These are phyloP conservation scores for Heteractis magnifica DNA, from an alignment of 92 coral and sea anemone species.

Conservation along the genomic window DNA sequence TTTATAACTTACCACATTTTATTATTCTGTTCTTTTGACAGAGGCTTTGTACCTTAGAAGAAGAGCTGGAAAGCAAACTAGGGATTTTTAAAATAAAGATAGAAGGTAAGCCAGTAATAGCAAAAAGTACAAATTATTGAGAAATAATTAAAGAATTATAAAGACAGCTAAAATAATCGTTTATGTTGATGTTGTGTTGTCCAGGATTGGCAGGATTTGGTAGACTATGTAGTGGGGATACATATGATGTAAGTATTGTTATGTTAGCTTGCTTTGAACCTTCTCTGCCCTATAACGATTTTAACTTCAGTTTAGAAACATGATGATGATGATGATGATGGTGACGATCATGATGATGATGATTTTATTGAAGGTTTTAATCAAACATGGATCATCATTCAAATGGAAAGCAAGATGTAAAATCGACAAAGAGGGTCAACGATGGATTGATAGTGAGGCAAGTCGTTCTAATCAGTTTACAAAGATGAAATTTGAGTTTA, in stretches of 20 bases:
- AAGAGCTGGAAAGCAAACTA: conserved; percentile 85
- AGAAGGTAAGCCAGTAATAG: conserved; percentile 54
- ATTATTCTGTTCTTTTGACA: conserved; percentile 23
- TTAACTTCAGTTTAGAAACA: too few relatives aligned
- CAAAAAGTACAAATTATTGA: background rate
- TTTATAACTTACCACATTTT: background rate
- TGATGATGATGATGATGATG: too few relatives aligned
- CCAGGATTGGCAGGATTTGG: conserved; percentile 92
- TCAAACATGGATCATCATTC: conserved; percentile 74
- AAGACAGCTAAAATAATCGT: background rate
- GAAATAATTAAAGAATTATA: background rate
- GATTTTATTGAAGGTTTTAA: conserved; percentile 54
- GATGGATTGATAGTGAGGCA: conserved; percentile 91
- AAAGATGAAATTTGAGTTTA: background rate
- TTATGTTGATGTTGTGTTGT: background rate
- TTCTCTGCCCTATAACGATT: too few relatives aligned
- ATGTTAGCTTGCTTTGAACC: too few relatives aligned
- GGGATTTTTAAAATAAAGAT: conserved; percentile 85
- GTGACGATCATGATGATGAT: too few relatives aligned
- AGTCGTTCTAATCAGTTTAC: background rate
- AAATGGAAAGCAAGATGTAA: conserved; percentile 95
- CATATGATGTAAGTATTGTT: conserved; percentile 74
- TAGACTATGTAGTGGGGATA: conserved; percentile 94
- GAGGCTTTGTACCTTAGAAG: conserved; percentile 95
- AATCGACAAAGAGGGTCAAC: conserved; percentile 87